These are phyloP conservation scores for Lateolabrax maculatus DNA, from an alignment of 2,797 vertebrate genomes.

Conservation along the genomic window DNA sequence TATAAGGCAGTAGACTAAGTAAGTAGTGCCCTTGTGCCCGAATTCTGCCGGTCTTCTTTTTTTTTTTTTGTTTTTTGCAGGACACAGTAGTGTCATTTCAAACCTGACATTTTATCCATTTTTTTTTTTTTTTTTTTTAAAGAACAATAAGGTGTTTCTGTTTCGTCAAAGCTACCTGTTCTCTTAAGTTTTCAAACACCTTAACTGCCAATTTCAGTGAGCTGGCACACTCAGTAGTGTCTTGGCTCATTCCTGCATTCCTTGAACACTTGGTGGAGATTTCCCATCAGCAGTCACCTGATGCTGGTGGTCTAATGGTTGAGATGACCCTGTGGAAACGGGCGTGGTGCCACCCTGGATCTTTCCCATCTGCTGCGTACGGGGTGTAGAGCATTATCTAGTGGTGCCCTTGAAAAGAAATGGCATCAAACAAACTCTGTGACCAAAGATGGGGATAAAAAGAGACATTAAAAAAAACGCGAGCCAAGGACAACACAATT, in stretches of 20 bases:
- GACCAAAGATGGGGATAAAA: conserved; percentile 25
- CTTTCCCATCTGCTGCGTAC: conserved; percentile 79
- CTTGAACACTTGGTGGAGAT: conserved; percentile 69
- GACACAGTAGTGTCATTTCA: not conserved
- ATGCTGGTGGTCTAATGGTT: conserved; percentile 80
- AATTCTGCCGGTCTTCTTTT: not conserved
- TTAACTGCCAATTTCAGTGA: conserved; percentile 38
- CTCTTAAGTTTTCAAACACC: conserved; percentile 35
- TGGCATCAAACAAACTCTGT: conserved; percentile 50
- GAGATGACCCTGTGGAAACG: conserved; percentile 82
- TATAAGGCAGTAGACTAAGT: not conserved
- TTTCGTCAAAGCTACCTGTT: conserved; percentile 12
- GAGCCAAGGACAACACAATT: conserved; percentile 30
- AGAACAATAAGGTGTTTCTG: conserved; percentile 3
- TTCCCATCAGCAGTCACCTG: conserved; percentile 78
- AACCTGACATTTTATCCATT: conserved; percentile 7
- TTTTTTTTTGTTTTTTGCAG: conserved; percentile 1
- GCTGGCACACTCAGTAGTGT: conserved; percentile 33
- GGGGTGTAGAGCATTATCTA: conserved; percentile 68
- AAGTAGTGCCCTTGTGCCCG: not conserved
- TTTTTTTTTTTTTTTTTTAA: not conserved
- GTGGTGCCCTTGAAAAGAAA: conserved; percentile 76
- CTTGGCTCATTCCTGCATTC: conserved; percentile 69
- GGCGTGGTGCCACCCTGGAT: conserved; percentile 78
- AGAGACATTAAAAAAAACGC: conserved; percentile 29